Conservation (phyloP, 30 jellyfish, hydroid and myxozoan species). For the Aurelia coerulea region DNA sequence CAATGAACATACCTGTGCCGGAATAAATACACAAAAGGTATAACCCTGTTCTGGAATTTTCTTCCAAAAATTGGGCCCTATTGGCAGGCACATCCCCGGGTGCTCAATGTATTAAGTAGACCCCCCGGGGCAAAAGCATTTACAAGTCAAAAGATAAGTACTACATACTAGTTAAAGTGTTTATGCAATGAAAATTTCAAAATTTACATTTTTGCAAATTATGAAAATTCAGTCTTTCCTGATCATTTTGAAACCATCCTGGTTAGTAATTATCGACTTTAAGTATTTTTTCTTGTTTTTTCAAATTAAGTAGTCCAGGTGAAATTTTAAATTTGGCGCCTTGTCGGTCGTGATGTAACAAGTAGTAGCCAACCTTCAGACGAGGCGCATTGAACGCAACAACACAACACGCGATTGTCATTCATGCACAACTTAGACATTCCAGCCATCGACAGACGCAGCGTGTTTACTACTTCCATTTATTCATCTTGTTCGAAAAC, state of each 20-base stretch:
- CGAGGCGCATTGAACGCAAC: neutral
- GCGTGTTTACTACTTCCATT: neutral
- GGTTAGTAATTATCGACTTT: slow-evolving; percentile 3
- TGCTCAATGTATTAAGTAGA: no score
- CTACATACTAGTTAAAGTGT: no score
- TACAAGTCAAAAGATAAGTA: no score
- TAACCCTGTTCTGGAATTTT: no score
- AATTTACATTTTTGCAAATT: slow-evolving; percentile 3
- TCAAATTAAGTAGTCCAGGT: neutral
- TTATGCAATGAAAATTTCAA: slow-evolving; percentile 34
- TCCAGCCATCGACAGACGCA: neutral
- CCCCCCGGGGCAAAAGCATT: no score
- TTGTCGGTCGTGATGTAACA: slow-evolving; percentile 21
- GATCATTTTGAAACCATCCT: slow-evolving; percentile 9
- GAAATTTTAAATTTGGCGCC: slow-evolving; percentile 13
- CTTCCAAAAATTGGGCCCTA: no score
- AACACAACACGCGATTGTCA: neutral
- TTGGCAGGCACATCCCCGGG: no score
- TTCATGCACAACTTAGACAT: no score
- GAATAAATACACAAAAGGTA: no score
- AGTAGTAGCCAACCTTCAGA: slow-evolving; percentile 23
- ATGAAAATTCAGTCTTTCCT: slow-evolving; percentile 16
- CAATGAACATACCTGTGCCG: no score
- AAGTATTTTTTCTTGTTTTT: slow-evolving; percentile 7
- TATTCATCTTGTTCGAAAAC: neutral